A percentile compares a stretch with the other conserved stretches of the same genome.
phyloP scores from a whole-genome alignment of 2,888 invertebrate genomes.

The Steinernema hermaphroditum region DNA sequence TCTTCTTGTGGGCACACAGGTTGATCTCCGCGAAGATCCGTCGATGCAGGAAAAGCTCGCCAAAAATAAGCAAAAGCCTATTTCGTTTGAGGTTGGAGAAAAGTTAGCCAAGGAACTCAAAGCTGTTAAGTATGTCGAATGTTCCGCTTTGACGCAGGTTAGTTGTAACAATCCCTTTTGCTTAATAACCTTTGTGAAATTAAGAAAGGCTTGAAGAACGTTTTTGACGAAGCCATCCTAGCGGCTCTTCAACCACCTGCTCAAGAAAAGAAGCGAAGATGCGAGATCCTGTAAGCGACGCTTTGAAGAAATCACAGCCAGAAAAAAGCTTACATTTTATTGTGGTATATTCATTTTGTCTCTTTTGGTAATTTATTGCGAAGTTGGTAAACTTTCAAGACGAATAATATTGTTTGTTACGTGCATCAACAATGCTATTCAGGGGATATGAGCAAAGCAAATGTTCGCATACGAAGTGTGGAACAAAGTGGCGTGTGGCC shows the following conservation, averaged over 20 bases:
- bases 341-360: too few species aligned
- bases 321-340: too few species aligned
- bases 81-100: slow-evolving; percentile 82
- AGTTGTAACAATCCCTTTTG: slow-evolving; percentile 20
- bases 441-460: too few species aligned
- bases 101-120: slow-evolving; percentile 94
- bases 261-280: slow-evolving; percentile 78
- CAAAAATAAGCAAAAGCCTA: slow-evolving; percentile 95
- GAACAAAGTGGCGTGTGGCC: too few species aligned
- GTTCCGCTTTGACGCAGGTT: slow-evolving; percentile 92
- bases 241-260: slow-evolving; percentile 97
- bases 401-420: too few species aligned
- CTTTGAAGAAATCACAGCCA: too few species aligned
- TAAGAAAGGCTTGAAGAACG: slow-evolving; percentile 88
- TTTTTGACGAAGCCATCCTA: slow-evolving; percentile 96
- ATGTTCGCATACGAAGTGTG: too few species aligned
- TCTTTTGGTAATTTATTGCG: too few species aligned
- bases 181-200: slow-evolving; percentile 25
- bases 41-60: slow-evolving; percentile 93
- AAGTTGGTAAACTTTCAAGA: too few species aligned
- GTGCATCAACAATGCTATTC: too few species aligned
- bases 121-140: slow-evolving; percentile 98
- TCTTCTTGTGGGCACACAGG: slow-evolving; percentile 91
- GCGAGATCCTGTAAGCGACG: slow-evolving; percentile 66
- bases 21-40: slow-evolving; percentile 92